Base-by-base conservation (phyloP, 2,113 vertebrate species). In the Sisor rabdophorus region DNA sequence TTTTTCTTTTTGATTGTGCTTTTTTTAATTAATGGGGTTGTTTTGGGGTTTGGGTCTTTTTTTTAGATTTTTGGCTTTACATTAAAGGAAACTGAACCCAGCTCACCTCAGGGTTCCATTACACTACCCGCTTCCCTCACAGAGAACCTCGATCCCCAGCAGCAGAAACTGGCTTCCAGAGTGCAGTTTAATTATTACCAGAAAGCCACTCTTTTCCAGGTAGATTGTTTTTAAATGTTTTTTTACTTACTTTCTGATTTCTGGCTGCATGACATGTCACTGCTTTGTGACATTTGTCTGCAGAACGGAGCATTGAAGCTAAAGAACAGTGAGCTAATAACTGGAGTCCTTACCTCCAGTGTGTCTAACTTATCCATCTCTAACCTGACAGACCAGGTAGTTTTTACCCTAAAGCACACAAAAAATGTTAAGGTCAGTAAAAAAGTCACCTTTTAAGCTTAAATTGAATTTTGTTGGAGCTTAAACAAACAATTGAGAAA, bases 151-250 rank as follows among this genome's bases (percentile, higher is more conserved):
- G 86, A 87, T 48, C 8, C 77, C 15, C 80, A 87, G 78, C 84
- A 96, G 13, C 60, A 92, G 80, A 75, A 85, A 53, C 75, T 87
- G 47, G 92, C 86, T 81, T 95, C 95, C 78, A 93, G 95, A 88
- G 84, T 98, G 71, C 96, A 94, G 87, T 99, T 98, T 89, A 95
- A 93, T 84, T 98, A 96, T 86, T 98, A 94, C 87, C 94, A 95
- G 90, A 94, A 92, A 77, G 91, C 90, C 82, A 89, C 92, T 22
- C 83, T 96, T 20, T 99, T 98, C 84, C 92, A 94, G 95, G 96
- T 98, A 88, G 11, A n/a, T 24, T 1, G 15, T 1, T 32, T 56
- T 17, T 30, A 22, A 58, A 16, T 20, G 11, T 19, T 47, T 10
- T 59, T 44, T 68, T n/a, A 4, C 7, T 48, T 16, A 5, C 11